Evolutionary conservation across 2,888 invertebrate species (phyloP).

Genomic region (Hirtodrosophila duncani): DNA sequence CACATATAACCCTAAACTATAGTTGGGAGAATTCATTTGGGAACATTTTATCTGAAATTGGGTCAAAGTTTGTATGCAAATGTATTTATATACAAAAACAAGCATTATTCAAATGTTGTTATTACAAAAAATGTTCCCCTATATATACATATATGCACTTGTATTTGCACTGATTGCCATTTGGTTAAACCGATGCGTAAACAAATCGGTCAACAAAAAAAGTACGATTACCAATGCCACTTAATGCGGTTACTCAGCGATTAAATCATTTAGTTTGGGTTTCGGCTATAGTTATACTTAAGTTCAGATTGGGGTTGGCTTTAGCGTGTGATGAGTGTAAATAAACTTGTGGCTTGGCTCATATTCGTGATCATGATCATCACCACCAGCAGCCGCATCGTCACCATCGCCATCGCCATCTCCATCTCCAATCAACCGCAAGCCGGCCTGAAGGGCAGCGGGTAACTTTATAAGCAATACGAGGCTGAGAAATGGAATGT

Average conservation of each 20-base stretch:
- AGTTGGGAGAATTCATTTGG: too few relatives aligned
- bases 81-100: too few relatives aligned
- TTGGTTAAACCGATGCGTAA: slow-evolving; percentile 32
- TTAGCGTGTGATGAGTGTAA: slow-evolving; percentile 32
- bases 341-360: slow-evolving; percentile 35
- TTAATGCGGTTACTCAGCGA: slow-evolving; percentile 46
- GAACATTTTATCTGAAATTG: too few relatives aligned
- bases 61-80: too few relatives aligned
- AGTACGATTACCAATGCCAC: slow-evolving; percentile 42
- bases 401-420: slow-evolving; percentile 17
- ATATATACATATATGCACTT: too few relatives aligned
- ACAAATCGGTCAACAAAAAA: slow-evolving; percentile 23
- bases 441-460: slow-evolving; percentile 63
- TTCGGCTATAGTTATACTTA: too few relatives aligned
- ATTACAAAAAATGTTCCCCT: too few relatives aligned
- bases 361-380: slow-evolving; percentile 29
- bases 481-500: slow-evolving; percentile 56
- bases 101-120: too few relatives aligned
- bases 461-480: slow-evolving; percentile 65
- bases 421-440: slow-evolving; percentile 38
- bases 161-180: slow-evolving; percentile 24
- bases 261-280: slow-evolving; percentile 29
- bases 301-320: slow-evolving; percentile 3
- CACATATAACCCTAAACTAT: too few relatives aligned
- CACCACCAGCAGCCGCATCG: slow-evolving; percentile 16